Percentiles rank a stretch among this genome's conserved stretches.
Evolutionary conservation across 2,888 invertebrate genomes (phyloP).

Genomic region (Ischnura elegans): DNA sequence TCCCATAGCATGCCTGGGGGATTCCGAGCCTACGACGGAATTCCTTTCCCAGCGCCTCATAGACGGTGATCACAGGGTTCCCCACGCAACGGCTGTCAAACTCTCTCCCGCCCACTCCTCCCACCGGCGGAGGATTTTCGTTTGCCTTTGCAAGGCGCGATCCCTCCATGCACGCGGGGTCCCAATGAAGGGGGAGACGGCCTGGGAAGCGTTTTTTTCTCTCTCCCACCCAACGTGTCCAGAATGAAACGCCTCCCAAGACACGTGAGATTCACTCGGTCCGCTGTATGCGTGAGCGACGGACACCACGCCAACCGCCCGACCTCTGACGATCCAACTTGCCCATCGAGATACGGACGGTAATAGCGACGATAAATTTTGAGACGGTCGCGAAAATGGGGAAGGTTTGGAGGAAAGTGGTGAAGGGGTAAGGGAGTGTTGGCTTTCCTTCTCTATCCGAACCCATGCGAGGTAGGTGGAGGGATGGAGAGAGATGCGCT

Average conservation of each 20-base stretch:
- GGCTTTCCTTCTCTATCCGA: not conserved
- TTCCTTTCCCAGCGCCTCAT: not conserved
- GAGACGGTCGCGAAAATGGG: not conserved
- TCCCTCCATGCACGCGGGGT: conserved; percentile 52
- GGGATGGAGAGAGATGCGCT: too few species aligned
- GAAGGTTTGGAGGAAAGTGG: not conserved
- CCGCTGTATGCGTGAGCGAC: too few species aligned
- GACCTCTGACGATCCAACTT: not conserved
- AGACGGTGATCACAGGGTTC: not conserved
- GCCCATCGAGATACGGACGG: conserved; percentile 63
- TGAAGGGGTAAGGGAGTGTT: not conserved
- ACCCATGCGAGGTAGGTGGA: too few species aligned
- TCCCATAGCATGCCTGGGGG: too few species aligned
- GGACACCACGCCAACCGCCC: not conserved
- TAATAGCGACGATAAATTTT: conserved; percentile 63
- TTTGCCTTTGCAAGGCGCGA: conserved; percentile 52
- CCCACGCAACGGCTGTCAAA: not conserved
- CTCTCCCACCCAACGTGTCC: conserved; percentile 27
- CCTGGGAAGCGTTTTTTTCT: not conserved
- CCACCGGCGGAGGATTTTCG: not conserved
- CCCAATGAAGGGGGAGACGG: conserved; percentile 12
- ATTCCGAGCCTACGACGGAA: not conserved
- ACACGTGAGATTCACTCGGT: conserved; percentile 42
- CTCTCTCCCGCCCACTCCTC: not conserved
- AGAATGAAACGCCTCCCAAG: conserved; percentile 39